These are phyloP conservation scores for Vicugna pacos DNA, from an alignment of 2,113 vertebrate genomes.

Conservation along the genomic window DNA sequence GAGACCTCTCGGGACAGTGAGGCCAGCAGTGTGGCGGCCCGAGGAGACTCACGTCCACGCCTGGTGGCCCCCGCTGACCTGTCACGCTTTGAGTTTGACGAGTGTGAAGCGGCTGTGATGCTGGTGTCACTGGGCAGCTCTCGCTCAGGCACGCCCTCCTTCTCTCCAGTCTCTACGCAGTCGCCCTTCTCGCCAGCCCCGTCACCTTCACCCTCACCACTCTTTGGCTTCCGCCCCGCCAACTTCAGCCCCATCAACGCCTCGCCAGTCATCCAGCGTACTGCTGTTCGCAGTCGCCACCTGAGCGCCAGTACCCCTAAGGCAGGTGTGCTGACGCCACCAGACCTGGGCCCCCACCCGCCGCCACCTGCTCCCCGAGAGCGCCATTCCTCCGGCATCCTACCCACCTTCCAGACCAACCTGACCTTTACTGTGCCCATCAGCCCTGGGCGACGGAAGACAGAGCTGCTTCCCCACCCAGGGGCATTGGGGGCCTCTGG, in stretches of 20 bases:
- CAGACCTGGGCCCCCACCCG: conserved; percentile 83
- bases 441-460: conserved; percentile 93
- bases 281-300: conserved; percentile 87
- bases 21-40: conserved; percentile 91
- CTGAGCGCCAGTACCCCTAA: conserved; percentile 92
- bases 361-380: conserved; percentile 88
- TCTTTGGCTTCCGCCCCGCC: conserved; percentile 94
- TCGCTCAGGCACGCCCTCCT: conserved; percentile 93
- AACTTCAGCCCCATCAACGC: conserved; percentile 95
- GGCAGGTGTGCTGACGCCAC: conserved; percentile 81
- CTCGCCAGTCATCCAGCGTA: conserved; percentile 89
- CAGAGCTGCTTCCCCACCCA: conserved; percentile 83
- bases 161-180: conserved; percentile 94
- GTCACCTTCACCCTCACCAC: conserved; percentile 93
- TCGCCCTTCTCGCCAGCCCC: conserved; percentile 95
- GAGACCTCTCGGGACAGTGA: conserved; percentile 94
- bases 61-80: conserved; percentile 88
- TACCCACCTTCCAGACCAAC: conserved; percentile 92
- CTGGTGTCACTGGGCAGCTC: conserved; percentile 95
- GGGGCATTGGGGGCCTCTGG: conserved; percentile 69
- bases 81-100: conserved; percentile 95
- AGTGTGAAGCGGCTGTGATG: conserved; percentile 96
- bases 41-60: conserved; percentile 92
- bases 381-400: conserved; percentile 90
- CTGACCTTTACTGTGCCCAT: conserved; percentile 95